Evolutionary conservation across 2,797 vertebrate species (phyloP), one percentile per base, ranked within the genome.

Genomic region (Neomorphus geoffroyi): DNA sequence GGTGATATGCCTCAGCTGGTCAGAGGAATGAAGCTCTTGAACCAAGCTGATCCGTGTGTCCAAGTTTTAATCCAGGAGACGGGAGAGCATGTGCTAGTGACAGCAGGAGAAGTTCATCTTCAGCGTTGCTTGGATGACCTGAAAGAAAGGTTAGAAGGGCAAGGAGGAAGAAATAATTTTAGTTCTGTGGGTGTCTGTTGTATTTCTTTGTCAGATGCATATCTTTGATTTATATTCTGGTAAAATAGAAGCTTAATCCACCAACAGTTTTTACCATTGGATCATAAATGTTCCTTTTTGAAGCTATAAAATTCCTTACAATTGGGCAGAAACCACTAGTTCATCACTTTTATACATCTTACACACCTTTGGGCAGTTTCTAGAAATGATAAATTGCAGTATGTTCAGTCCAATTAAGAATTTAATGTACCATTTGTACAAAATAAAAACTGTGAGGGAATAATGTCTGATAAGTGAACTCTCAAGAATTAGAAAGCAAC

Each of bases 71-170:
- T 99, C 93, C 99, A 99, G 97, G 99, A 99, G 95, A 99, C 98
- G 0, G 99, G 99, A 67, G 99, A 99, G 86, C 99, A 99, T 13
- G 99, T 99, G 61, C 97, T 99, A 81, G 98, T 99, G 94, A 99
- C 99, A 3, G 99, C 99, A 2, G 99, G 99, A 75, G 99, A 99
- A 94, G 99, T 99, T 88, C 99, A 99, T 93, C 98, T 99, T 28
- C 99, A 99, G 62, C 98, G 99, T 66, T 99, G 99, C 96, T 98
- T 99, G 93, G 99, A 99, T 66, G 99, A 99, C 98, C 97, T 99
- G 80, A 97, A 97, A 95, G 98, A 99, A 79, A 98, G 99, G 99
- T 99, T 86, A 97, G 98, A 51, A 67, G 85, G 81, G 84, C 82
- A 73, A 89, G 32, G 35, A 86, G 79, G 80, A 95, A 67, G 78